Conservation (phyloP, 53 echinoderm and acorn worm species). For the Holothuria leucospilota region DNA sequence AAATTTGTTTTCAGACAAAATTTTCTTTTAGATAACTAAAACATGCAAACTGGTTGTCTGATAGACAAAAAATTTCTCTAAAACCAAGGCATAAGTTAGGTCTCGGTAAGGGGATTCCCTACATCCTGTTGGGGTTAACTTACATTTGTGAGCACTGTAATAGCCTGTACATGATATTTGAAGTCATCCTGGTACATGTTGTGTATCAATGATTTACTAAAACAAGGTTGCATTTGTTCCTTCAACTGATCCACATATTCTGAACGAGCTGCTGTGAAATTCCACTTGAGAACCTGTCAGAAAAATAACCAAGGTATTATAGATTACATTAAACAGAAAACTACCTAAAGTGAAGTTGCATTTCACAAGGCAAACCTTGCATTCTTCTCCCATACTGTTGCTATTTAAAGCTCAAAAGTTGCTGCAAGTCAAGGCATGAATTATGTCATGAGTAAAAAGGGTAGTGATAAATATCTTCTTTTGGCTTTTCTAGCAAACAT, state of each 20-base stretch:
- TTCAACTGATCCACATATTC: conserved; percentile 91
- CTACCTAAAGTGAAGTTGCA: neutral
- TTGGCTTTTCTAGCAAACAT: too few relatives aligned
- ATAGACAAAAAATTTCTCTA: too few relatives aligned
- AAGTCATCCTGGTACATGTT: conserved; percentile 88
- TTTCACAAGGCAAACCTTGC: neutral
- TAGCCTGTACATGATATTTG: conserved; percentile 61
- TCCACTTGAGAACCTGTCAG: conserved; percentile 88
- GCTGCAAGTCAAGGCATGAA: too few relatives aligned
- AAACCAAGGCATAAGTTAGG: too few relatives aligned
- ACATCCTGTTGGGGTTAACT: neutral
- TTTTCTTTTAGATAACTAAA: too few relatives aligned
- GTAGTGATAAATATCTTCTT: too few relatives aligned
- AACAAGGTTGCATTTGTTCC: conserved; percentile 86
- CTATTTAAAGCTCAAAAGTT: too few relatives aligned
- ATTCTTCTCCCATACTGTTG: too few relatives aligned
- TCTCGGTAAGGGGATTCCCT: too few relatives aligned
- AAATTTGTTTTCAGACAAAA: too few relatives aligned
- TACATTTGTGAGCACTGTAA: neutral
- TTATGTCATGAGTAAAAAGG: too few relatives aligned
- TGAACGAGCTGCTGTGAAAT: conserved; percentile 76
- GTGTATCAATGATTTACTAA: conserved; percentile 71
- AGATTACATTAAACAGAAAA: neutral
- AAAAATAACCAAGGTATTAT: neutral
- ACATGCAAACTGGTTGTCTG: too few relatives aligned